Base-by-base conservation (phyloP, 1,140 invertebrate genomes). In the Eueides isabella region DNA sequence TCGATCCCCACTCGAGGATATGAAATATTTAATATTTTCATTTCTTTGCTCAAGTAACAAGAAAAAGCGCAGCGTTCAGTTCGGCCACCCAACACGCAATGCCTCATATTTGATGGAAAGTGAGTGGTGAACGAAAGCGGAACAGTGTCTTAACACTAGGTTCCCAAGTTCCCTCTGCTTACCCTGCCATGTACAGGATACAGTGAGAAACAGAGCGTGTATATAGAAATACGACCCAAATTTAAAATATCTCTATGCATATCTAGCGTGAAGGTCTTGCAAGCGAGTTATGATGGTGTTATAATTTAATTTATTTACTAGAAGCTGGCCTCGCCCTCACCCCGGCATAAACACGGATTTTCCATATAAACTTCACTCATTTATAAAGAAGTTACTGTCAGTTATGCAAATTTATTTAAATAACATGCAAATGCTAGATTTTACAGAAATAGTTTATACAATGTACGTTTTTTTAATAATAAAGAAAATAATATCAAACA, bases 271-370 rank as follows among this genome's bases (percentile, higher is more conserved):
- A 44, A 44, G n/a, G 41, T 44, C 41, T 44, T 44, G n/a, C 16
- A 44, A 19, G 41, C 41, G 41, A 19, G 41, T 44, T 44, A 44
- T 44, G 41, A 19, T 44, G 41, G 41, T 44, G 41, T 44, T 44
- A 44, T 44, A 44, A 44, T 44, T 44, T 44, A 44, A 44, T 44
- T 44, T 44, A 44, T 44, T 44, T 44, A 44, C 41, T 44, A 44
- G 41, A 44, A 44, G 16, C 41, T 38, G 41, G 41, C 41, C 41
- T 44, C 41, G 41, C 41, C 41, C n/a, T 44, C 41, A n/a, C 41
- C 41, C 41, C n/a, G 41, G 16, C n/a, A 44, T 44, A 44, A n/a
- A n/a, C n/a, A 44, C 41, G 41, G 41, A 44, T 44, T 44, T 44
- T 44, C 41, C 41, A 44, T 44, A 44, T 44, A 44, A 44, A 44